Conservation (phyloP, 2,113 vertebrate genomes). For the Hipposideros armiger region DNA sequence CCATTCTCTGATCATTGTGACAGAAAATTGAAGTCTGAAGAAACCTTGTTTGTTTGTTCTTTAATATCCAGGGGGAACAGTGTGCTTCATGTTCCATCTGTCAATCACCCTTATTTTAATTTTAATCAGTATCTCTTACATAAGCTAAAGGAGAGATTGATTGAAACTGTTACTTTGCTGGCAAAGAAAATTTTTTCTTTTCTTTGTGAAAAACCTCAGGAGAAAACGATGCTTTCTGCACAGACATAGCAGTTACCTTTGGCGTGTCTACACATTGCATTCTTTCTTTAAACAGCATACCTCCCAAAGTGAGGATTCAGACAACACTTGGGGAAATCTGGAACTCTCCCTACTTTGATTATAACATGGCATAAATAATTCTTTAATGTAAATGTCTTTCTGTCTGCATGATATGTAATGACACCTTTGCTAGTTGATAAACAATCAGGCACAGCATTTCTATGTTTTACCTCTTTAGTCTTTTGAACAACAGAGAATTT, state of each 20-base stretch:
- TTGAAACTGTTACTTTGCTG: slow-evolving; percentile 64
- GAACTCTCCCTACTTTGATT: background rate
- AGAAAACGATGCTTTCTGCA: slow-evolving; percentile 51
- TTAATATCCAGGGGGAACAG: slow-evolving; percentile 73
- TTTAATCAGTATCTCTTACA: slow-evolving; percentile 77
- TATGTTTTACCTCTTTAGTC: background rate
- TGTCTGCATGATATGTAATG: background rate
- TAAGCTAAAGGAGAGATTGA: slow-evolving; percentile 72
- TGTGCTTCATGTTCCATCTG: slow-evolving; percentile 66
- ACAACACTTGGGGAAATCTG: background rate
- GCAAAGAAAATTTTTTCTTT: slow-evolving; percentile 30
- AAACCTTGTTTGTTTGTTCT: slow-evolving; percentile 80
- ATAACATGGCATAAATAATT: background rate
- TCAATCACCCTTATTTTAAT: slow-evolving; percentile 78
- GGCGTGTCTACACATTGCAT: background rate
- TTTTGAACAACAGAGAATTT: background rate
- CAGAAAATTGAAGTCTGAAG: slow-evolving; percentile 80
- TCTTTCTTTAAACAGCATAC: background rate
- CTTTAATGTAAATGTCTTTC: background rate
- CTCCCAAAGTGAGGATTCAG: background rate
- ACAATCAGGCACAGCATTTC: background rate
- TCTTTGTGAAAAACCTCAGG: slow-evolving; percentile 58
- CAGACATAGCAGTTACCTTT: background rate
- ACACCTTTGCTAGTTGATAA: background rate
- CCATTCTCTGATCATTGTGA: slow-evolving; percentile 74